Conservation (phyloP, 2,888 invertebrate species). For the Pheosia tremula region DNA sequence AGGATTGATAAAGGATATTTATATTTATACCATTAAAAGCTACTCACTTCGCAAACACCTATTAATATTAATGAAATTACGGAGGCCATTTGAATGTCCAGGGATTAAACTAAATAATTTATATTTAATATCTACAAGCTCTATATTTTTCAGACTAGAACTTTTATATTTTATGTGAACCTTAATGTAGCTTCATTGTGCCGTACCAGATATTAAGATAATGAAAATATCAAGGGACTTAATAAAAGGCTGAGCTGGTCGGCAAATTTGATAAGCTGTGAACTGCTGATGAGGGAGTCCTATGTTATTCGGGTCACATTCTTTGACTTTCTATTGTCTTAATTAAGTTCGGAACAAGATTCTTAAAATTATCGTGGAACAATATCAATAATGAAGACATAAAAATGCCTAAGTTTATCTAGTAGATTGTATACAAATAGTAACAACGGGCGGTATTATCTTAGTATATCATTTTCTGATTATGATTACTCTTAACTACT, state of each 20-base stretch:
- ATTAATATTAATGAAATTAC: conserved; percentile 28
- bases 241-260: conserved; percentile 32
- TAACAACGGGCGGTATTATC: too few species aligned
- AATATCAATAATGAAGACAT: too few species aligned
- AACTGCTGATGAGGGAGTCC: conserved; percentile 29
- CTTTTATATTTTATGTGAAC: conserved; percentile 36
- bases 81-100: conserved; percentile 21
- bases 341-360: background rate
- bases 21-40: background rate
- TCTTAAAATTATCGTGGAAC: too few species aligned
- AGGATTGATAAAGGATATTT: too few species aligned
- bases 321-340: conserved; percentile 16
- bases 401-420: too few species aligned
- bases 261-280: conserved; percentile 43
- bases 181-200: conserved; percentile 29
- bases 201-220: conserved; percentile 43
- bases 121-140: conserved; percentile 30
- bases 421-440: too few species aligned
- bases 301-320: conserved; percentile 30
- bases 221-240: conserved; percentile 47
- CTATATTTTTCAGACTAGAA: conserved; percentile 36
- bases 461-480: too few species aligned
- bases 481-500: too few species aligned
- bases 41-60: background rate
- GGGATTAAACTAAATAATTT: conserved; percentile 30